These are phyloP conservation scores for Scophthalmus maximus DNA, from an alignment of 2,113 vertebrate genomes.

Conservation along the genomic window DNA sequence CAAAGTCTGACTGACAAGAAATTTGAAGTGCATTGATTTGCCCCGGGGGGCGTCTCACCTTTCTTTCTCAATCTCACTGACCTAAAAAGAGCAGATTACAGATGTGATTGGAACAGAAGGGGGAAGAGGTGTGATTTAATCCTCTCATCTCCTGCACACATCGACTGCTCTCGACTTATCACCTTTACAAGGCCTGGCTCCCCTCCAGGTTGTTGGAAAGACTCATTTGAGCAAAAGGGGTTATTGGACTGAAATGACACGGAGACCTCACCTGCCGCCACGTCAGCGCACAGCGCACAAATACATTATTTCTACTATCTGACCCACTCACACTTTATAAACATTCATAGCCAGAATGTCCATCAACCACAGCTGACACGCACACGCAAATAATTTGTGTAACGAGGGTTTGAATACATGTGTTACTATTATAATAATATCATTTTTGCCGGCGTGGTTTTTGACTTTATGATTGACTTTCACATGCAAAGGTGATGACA, in stretches of 20 bases:
- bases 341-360: slow-evolving; percentile 5
- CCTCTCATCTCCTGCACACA: background rate
- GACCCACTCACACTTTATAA: slow-evolving; percentile 38
- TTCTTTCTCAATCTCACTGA: slow-evolving; percentile 58
- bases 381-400: no score
- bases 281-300: background rate
- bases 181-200: slow-evolving; percentile 15
- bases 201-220: slow-evolving; percentile 4
- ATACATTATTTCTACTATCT: slow-evolving; percentile 19
- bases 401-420: slow-evolving; percentile 61
- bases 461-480: background rate
- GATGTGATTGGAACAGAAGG: slow-evolving; percentile 37
- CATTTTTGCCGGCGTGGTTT: background rate
- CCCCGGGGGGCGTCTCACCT: slow-evolving; percentile 47
- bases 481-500: background rate
- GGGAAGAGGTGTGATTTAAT: background rate
- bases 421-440: slow-evolving; percentile 16
- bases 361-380: slow-evolving; percentile 12
- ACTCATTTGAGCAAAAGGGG: background rate
- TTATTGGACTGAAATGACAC: slow-evolving; percentile 4
- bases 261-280: background rate
- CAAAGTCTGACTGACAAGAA: slow-evolving; percentile 16
- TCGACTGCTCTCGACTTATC: slow-evolving; percentile 1
- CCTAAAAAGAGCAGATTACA: slow-evolving; percentile 67
- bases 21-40: slow-evolving; percentile 3